These are phyloP conservation scores for Cataglyphis rosenhaueri DNA, from an alignment of 2,888 invertebrate species.

Conservation along the genomic window DNA sequence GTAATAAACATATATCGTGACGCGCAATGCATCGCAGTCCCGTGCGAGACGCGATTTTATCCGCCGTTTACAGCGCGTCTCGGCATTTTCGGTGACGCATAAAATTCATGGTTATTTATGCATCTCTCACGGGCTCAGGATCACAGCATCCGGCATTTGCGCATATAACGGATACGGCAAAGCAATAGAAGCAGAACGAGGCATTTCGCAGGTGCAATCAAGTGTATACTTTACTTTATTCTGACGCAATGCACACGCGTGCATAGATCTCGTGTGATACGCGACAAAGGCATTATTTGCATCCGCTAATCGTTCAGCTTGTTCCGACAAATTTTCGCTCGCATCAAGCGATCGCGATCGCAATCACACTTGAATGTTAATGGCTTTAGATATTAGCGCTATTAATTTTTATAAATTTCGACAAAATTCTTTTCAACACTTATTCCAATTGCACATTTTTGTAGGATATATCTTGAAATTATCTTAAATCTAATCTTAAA, in stretches of 20 bases:
- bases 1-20: not conserved
- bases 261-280: slow-evolving; percentile 12
- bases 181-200: slow-evolving; percentile 32
- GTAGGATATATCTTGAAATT: not conserved
- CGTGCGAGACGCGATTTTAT: slow-evolving; percentile 28
- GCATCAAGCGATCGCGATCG: not conserved
- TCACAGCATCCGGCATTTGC: not conserved
- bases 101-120: slow-evolving; percentile 17
- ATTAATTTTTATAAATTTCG: slow-evolving; percentile 15
- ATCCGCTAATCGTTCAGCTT: not conserved
- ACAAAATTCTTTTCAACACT: not conserved
- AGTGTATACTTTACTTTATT: not conserved
- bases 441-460: not conserved
- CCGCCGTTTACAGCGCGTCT: slow-evolving; percentile 48
- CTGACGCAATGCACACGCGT: not conserved
- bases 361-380: not conserved
- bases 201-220: slow-evolving; percentile 17
- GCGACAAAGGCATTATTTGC: slow-evolving; percentile 7
- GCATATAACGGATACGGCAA: not conserved
- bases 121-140: not conserved
- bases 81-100: slow-evolving; percentile 49
- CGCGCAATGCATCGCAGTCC: not conserved
- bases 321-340: slow-evolving; percentile 20
- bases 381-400: not conserved
- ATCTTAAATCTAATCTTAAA: not conserved